These are phyloP conservation scores for Drosophila ananassae DNA, from an alignment of 1,140 invertebrate genomes.

Conservation along the genomic window DNA sequence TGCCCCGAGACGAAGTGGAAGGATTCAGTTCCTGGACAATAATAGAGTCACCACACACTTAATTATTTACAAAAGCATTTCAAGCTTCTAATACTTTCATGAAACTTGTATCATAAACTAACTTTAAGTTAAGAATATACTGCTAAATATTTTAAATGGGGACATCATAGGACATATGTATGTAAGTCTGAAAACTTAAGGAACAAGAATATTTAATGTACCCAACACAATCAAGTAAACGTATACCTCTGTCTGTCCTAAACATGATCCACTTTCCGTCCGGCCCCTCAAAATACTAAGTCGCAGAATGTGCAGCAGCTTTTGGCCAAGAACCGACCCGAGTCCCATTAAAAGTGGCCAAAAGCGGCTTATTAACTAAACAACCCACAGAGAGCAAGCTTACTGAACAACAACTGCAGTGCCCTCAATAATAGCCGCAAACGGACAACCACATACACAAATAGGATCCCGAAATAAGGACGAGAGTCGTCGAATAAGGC, in stretches of 20 bases:
- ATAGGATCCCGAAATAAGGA: slow-evolving; percentile 17
- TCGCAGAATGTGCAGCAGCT: slow-evolving; percentile 54
- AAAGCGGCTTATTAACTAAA: slow-evolving; percentile 76
- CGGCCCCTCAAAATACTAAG: slow-evolving; percentile 7
- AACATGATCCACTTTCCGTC: background rate
- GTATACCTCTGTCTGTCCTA: background rate
- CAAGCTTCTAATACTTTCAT: too few species aligned
- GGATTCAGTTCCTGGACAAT: background rate
- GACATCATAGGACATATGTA: background rate
- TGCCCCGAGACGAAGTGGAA: background rate
- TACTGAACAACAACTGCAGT: slow-evolving; percentile 14
- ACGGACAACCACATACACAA: slow-evolving; percentile 15
- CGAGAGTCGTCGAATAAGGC: slow-evolving; percentile 20
- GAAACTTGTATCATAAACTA: background rate
- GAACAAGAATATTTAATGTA: background rate
- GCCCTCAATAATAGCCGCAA: slow-evolving; percentile 12
- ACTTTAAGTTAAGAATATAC: background rate
- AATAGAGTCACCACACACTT: background rate
- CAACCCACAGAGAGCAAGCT: slow-evolving; percentile 11
- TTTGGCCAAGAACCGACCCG: slow-evolving; percentile 28
- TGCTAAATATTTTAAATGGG: too few species aligned
- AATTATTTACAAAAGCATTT: background rate
- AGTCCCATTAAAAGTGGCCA: slow-evolving; percentile 54
- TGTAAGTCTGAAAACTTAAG: background rate
- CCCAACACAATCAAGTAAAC: background rate